Base-by-base conservation (phyloP, 2,888 invertebrate species). In the Temnothorax ravouxi region DNA sequence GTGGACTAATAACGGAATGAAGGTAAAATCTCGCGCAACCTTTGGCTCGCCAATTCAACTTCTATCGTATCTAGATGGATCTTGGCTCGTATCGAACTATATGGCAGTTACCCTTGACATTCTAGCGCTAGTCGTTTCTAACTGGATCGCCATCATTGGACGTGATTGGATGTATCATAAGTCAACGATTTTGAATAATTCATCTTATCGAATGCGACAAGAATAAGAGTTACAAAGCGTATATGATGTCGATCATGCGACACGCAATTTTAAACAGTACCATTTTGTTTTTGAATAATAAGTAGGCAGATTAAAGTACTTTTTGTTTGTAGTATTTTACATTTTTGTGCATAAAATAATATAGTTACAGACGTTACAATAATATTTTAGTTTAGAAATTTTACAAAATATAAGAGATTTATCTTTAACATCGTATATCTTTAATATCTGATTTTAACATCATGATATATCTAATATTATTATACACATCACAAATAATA, bases 101-200 rank as follows among this genome's bases (percentile, higher is more conserved):
- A 72, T 84, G 66, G 64, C 21, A 56, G 56, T 81, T 50, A 81
- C 61, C 89, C 88, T 84, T 84, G 87, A 87, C 83, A 87, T 88
- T 88, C 76, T 64, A 52, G 15, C 21, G n/a, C 56, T 62, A 52
- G 54, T 83, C 71, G 41, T 44, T 80, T 38, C 72, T 77, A 56
- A 41, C 52, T 74, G 62, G 72, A 71, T 83, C 54, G 41, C 34
- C 79, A 77, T 77, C 80, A 56, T 47, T 77, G 67, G 64, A 86
- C 69, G 80, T 59, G 61, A 66, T 86, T 76, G 38, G 62, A 29
- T 64, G 50, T 72, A 61, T 62, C 54, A 69, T 44, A 56, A 75
- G 66, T 86, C 69, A 80, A 80, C 47, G 69, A 84, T 83, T 66
- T 72, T 77, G 75, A 86, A 85, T 85, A 64, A 85, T 85, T 85